phyloP scores from a whole-genome alignment of 1,140 invertebrate genomes.

The Laupala kohalensis region DNA sequence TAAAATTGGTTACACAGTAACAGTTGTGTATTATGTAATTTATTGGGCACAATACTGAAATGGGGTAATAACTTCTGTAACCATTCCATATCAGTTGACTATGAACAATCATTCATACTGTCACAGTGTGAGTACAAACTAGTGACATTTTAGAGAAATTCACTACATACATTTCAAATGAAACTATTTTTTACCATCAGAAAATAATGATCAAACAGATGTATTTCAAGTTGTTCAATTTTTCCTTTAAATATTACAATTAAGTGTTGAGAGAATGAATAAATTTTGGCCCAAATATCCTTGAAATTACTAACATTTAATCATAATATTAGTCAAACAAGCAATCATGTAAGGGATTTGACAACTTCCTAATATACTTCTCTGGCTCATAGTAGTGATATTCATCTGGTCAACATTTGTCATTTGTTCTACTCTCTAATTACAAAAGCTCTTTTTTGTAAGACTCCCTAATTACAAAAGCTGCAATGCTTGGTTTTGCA shows the following conservation, averaged over 20 bases:
- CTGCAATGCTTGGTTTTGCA: too few species aligned
- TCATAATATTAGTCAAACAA: not conserved
- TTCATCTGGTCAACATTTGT: too few species aligned
- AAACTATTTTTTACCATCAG: not conserved
- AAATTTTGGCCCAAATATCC: not conserved
- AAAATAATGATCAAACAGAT: too few species aligned
- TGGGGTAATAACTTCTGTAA: not conserved
- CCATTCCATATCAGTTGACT: not conserved
- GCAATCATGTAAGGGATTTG: not conserved
- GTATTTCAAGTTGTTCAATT: too few species aligned
- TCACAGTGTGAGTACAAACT: not conserved
- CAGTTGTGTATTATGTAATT: not conserved
- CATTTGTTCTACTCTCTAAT: too few species aligned
- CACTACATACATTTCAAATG: not conserved
- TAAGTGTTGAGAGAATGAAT: not conserved
- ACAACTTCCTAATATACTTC: not conserved
- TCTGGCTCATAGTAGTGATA: not conserved
- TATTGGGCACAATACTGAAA: not conserved
- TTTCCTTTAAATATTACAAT: too few species aligned
- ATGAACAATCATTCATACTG: not conserved
- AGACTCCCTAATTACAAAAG: too few species aligned
- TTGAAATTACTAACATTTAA: not conserved
- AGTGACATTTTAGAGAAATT: not conserved
- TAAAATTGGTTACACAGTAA: not conserved
- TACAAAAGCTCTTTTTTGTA: too few species aligned